Evolutionary conservation across 2,113 vertebrate species (phyloP), one percentile per base, ranked within the genome.

Genomic region (Delphinus delphis): DNA sequence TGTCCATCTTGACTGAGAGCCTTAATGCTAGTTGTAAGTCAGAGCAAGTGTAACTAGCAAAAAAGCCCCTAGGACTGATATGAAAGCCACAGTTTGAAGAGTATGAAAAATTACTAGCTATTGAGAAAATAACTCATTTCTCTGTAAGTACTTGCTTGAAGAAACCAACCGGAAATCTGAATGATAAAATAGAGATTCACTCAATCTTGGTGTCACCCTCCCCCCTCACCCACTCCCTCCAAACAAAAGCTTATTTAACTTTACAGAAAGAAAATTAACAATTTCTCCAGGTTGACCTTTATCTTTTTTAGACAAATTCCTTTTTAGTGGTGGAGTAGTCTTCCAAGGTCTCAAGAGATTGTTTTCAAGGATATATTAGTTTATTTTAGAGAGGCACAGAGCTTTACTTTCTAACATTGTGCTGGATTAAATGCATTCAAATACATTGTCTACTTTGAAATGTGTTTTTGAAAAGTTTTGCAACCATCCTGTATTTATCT

Each of bases 371-470:
- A 97, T 53, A n/a, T 90, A 70, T 55, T 84, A 82, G 74, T 93
- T 96, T 94, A 60, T 88, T 93, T 92, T 88, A 41, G 31, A 95
- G 44, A 95, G 31, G 17, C 11, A 23, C 31, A 25, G 38, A 89
- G 67, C 67, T 95, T 97, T 94, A 38, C 67, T 93, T 97, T 95
- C 86, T 73, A 85, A 74, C 60, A 70, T 55, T 8, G 15, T 3
- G 8, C 31, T 87, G 25, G 65, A 96, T 96, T 96, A 96, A 93
- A 90, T 96, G 83, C 53, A 96, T 92, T 97, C 82, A 97, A 96
- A 90, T 90, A 88, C 28, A 73, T 90, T 91, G 96, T 94, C 85
- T 93, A 18, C 33, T 97, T 94, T 95, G 81, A 94, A 97, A 90
- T 96, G 63, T 82, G 28, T 50, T 95, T 88, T 80, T 95, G 15